Evolutionary conservation across 2,113 vertebrate genomes (phyloP), one percentile per base, ranked within the genome.

Genomic region (Natator depressus): DNA sequence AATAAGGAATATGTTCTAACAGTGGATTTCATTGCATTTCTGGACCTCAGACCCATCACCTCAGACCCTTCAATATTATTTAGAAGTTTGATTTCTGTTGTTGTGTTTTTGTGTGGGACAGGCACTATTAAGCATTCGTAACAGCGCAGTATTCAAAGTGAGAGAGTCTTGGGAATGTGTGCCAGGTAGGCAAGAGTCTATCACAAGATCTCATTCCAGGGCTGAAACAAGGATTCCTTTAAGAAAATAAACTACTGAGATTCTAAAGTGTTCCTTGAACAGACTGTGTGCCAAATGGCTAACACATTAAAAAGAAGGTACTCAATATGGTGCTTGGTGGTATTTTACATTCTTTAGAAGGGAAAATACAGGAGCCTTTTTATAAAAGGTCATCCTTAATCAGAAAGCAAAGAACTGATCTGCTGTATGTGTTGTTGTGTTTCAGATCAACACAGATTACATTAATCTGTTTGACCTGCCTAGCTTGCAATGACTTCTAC

Each of bases 361-460:
- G 53, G 55, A 82, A 91, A 76, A 62, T 0, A 5, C 5, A 84
- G 89, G n/a, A 87, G 38, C 72, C 78, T 0, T 3, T 38, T 65
- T 62, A 5, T 2, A 84, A 88, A 78, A 94, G 93, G 91, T 94
- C 85, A 93, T 51, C 72, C 55, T 79, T 82, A 86, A 89, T 47
- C 78, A 72, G 90, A 8, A 0, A 82, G 62, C 0, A 24, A 88
- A 82, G 89, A 72, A 80, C 80, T 88, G 35, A 95, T 91, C 89
- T 65, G 85, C 62, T 62, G 72, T 1, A 1, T 2, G 69, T 55
- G 54, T 76, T 59, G 84, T 29, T 86, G 47, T 82, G 84, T 54
- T 93, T 38, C 87, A 89, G 93, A 94, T 89, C 47, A 80, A 5
- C 84, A 27, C 1, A 82, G 94, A 95, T 92, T 92, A 90, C 38